phyloP scores from a whole-genome alignment of 2,888 invertebrate genomes.

The Laspeyria flexula region DNA sequence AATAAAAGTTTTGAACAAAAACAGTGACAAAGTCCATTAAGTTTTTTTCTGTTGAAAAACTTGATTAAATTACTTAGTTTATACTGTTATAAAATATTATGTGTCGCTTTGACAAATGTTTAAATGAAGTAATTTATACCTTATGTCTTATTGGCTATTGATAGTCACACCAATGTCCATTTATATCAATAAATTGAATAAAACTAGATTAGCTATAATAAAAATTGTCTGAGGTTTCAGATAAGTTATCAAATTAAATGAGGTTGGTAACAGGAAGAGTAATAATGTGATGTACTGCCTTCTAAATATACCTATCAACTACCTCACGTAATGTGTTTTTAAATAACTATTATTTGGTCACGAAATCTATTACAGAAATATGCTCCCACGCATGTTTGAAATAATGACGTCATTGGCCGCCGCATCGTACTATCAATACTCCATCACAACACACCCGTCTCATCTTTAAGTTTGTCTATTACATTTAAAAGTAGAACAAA shows the following conservation, averaged over 20 bases:
- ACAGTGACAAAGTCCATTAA: conserved; percentile 22
- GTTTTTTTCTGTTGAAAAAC: conserved; percentile 13
- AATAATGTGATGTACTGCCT: conserved; percentile 34
- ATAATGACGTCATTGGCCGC: conserved; percentile 28
- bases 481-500: conserved; percentile 40
- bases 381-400: conserved; percentile 23
- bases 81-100: conserved; percentile 39
- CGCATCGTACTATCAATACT: conserved; percentile 17
- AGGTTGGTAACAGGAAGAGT: conserved; percentile 29
- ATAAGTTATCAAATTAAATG: conserved; percentile 31
- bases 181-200: conserved; percentile 37
- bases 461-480: conserved; percentile 37
- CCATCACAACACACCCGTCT: conserved; percentile 19
- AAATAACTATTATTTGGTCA: conserved; percentile 31
- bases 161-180: conserved; percentile 39
- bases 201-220: conserved; percentile 40
- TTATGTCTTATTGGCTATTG: conserved; percentile 35
- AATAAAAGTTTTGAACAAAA: conserved; percentile 21
- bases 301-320: conserved; percentile 24
- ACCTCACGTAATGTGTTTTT: conserved; percentile 17
- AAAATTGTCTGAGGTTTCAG: conserved; percentile 28
- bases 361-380: conserved; percentile 23
- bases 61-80: conserved; percentile 27
- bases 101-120: conserved; percentile 46
- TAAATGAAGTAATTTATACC: conserved; percentile 39